Evolutionary conservation across 2,888 invertebrate species (phyloP), one percentile per base, ranked within the genome.

Genomic region (Kryphioiulus occultus): DNA sequence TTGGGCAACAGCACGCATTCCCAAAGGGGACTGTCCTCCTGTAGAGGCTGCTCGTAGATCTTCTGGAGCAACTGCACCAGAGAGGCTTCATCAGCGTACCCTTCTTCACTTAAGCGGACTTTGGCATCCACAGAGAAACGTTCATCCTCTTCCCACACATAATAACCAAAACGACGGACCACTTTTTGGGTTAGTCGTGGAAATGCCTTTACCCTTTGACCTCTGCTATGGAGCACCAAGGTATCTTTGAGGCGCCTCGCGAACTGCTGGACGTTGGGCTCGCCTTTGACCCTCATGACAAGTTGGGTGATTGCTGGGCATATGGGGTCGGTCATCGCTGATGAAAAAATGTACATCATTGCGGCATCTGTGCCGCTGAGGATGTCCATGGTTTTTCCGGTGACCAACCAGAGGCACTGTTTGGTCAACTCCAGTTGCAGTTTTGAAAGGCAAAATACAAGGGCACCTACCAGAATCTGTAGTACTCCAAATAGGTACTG

Each of bases 161-260:
- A 68, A 68, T 68, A 68, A 0, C 68, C 68, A 68, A 68, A 68
- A 12, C 68, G 68, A 3, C 68, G 68, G 26, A 68, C 26, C 9
- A 68, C 68, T 26, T 68, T 68, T 68, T 68, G 68, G 68, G 68
- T 68, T 68, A 68, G 10, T n/a, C n/a, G 22, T 26, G 68, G 68
- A 68, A 68, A 68, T 10, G 68, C 26, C 68, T 26, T 68, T 0
- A 68, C 68, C 10, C 26, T 22, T 10, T 68, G 22, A 26, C 68
- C 68, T 68, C 68, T 68, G 26, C 68, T 68, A 0, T 68, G 26
- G 26, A 68, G 68, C 68, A 26, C 9, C 22, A 68, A 5, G 10
- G 12, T n/a, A 1, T 68, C 68, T 12, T 10, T 68, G 68, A 68
- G 68, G 0, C 68, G 68, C 12, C 26, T 22, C 10, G 1, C 10